A percentile compares a stretch with the other conserved stretches of the same genome.
Evolutionary conservation across 2,888 invertebrate genomes (phyloP).

Genomic region (Drosophila mimetica): DNA sequence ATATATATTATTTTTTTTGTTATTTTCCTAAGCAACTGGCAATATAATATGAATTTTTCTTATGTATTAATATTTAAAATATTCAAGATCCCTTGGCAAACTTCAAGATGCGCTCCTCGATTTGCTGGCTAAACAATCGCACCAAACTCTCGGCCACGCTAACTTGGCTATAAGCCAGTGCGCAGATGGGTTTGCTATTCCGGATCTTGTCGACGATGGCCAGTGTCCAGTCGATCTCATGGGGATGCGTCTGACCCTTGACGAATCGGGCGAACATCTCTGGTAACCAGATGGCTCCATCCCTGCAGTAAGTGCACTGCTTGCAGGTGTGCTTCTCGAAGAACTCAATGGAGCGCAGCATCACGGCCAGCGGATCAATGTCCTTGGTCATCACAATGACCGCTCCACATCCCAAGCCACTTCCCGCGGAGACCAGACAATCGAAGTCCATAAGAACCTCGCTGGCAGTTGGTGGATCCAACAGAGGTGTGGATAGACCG

Average conservation of each 20-base stretch:
- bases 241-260: conserved; percentile 94
- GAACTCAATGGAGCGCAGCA: conserved; percentile 96
- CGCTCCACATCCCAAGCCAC: conserved; percentile 97
- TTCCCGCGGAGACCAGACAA: conserved; percentile 94
- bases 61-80: too few relatives aligned
- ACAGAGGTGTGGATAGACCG: conserved; percentile 97
- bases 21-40: not conserved
- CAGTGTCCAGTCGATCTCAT: conserved; percentile 99
- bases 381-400: conserved; percentile 99
- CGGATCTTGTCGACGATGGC: conserved; percentile 99
- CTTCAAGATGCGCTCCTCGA: conserved; percentile 91
- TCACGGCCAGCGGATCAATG: conserved; percentile 98
- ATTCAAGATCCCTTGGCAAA: conserved; percentile 68
- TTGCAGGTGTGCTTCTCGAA: conserved; percentile 99
- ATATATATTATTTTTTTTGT: not conserved
- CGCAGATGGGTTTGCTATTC: conserved; percentile 97
- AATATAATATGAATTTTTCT: not conserved
- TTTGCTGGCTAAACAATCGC: conserved; percentile 95
- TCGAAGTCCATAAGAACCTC: conserved; percentile 98
- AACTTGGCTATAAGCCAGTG: conserved; percentile 97
- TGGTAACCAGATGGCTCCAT: conserved; percentile 97
- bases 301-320: conserved; percentile 99
- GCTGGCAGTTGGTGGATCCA: conserved; percentile 95
- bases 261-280: conserved; percentile 91
- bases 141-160: conserved; percentile 99